These are phyloP conservation scores for Spea hammondii DNA, from an alignment of 2,797 vertebrate species.

Conservation along the genomic window DNA sequence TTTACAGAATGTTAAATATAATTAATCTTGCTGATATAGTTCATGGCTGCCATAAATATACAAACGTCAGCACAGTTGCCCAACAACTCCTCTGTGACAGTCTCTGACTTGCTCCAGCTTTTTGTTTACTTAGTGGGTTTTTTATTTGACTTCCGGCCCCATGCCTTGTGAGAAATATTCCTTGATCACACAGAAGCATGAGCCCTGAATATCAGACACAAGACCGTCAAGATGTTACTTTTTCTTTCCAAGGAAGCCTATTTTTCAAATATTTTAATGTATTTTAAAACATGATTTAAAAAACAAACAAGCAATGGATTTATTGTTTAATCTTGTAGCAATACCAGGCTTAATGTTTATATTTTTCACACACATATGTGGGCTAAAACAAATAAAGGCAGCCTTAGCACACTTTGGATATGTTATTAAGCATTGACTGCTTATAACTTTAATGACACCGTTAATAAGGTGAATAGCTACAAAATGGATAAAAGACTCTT, in stretches of 20 bases:
- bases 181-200: background rate
- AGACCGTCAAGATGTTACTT: background rate
- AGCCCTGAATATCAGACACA: background rate
- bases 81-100: constrained; percentile 21
- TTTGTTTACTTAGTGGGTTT: background rate
- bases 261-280: too few relatives aligned
- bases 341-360: too few relatives aligned
- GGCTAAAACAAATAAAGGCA: too few relatives aligned
- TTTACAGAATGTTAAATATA: constrained; percentile 22
- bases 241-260: background rate
- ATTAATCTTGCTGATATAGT: constrained; percentile 25
- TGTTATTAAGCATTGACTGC: too few relatives aligned
- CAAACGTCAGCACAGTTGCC: constrained; percentile 8
- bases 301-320: too few relatives aligned
- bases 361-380: too few relatives aligned
- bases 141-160: background rate
- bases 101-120: background rate
- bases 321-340: too few relatives aligned
- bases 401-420: too few relatives aligned
- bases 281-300: too few relatives aligned
- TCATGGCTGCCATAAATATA: constrained; percentile 35
- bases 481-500: too few relatives aligned
- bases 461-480: too few relatives aligned
- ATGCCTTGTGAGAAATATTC: background rate
- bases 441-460: too few relatives aligned